These are phyloP conservation scores for Xyrauchen texanus DNA, from an alignment of 2,113 vertebrate genomes.

Conservation along the genomic window DNA sequence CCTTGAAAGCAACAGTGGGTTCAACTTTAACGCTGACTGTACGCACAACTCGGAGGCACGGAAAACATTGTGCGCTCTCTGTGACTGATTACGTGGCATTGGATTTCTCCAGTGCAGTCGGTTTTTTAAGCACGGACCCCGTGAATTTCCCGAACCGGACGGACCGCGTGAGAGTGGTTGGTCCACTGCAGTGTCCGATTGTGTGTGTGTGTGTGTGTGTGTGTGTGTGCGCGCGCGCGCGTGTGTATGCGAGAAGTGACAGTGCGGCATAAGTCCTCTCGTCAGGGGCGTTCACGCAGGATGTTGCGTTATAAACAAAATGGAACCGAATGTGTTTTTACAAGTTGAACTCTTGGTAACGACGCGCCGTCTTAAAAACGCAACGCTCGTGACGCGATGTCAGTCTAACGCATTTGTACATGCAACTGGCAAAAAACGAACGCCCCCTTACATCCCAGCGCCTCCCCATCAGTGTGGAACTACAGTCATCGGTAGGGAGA, in stretches of 20 bases:
- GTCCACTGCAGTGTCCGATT: constrained; percentile 58
- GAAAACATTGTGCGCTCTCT: neutral
- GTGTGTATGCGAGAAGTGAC: constrained; percentile 39
- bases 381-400: neutral
- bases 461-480: constrained; percentile 16
- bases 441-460: neutral
- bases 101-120: constrained; percentile 6
- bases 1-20: constrained; percentile 61
- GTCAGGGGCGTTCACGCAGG: constrained; percentile 33
- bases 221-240: neutral
- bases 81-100: constrained; percentile 32
- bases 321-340: neutral
- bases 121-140: neutral
- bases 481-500: constrained; percentile 14
- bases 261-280: constrained; percentile 63
- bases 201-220: constrained; percentile 39
- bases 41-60: neutral
- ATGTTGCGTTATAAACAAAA: neutral
- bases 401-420: constrained; percentile 1
- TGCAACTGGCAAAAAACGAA: neutral
- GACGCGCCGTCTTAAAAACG: constrained; percentile 10
- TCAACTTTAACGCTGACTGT: constrained; percentile 48
- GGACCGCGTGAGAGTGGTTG: constrained; percentile 14
- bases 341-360: constrained; percentile 6
- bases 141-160: constrained; percentile 15